Percentiles rank a stretch among this genome's conserved stretches.
phyloP scores from a whole-genome alignment of 53 echinoderm and acorn worm species.

The Stichopus horrens region DNA sequence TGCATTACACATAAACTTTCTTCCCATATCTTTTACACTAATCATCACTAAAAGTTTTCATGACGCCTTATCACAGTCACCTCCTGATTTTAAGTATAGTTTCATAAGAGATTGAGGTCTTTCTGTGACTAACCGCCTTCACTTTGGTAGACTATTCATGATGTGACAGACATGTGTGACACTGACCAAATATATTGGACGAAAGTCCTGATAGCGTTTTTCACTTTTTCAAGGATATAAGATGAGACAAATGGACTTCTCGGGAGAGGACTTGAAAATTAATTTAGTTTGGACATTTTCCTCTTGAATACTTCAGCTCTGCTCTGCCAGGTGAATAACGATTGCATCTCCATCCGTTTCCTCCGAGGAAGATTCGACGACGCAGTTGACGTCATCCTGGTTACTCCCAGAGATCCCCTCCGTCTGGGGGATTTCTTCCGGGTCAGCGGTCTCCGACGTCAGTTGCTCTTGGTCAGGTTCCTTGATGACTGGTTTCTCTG shows the following conservation, averaged over 20 bases:
- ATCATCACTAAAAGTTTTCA: no score
- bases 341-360: constrained; percentile 10
- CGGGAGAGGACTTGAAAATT: not conserved
- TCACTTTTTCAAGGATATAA: no score
- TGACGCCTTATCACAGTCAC: no score
- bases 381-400: not conserved
- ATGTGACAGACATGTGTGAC: no score
- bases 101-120: no score
- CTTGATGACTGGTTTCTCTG: not conserved
- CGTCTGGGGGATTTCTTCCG: not conserved
- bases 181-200: no score
- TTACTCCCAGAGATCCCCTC: not conserved
- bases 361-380: constrained; percentile 2
- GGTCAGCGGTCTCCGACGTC: not conserved
- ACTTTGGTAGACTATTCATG: no score
- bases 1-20: no score
- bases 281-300: not conserved
- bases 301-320: not conserved
- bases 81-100: no score
- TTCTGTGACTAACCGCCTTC: no score
- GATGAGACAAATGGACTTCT: not conserved
- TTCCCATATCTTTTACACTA: no score
- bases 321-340: not conserved
- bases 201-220: no score
- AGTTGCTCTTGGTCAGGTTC: not conserved